A percentile compares a stretch with the other conserved stretches of the same genome.
Conservation (phyloP, 2,888 invertebrate species). For the Cactoblastis cactorum region DNA sequence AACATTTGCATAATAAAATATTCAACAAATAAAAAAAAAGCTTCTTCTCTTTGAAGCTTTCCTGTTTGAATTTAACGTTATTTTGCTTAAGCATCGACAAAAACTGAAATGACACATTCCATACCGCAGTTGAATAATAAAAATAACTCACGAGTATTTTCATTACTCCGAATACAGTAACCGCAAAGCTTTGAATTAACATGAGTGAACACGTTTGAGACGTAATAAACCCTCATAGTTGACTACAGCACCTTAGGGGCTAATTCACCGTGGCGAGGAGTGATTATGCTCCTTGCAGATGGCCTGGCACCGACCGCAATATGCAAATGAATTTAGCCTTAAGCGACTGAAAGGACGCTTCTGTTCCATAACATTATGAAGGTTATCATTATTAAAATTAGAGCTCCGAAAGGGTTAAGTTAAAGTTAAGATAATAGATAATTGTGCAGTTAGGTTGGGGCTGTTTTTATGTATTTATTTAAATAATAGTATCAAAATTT, state of each 20-base stretch:
- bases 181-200: conserved; percentile 72
- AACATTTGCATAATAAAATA: no score
- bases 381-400: conserved; percentile 11
- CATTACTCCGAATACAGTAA: conserved; percentile 23
- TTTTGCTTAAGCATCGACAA: no score
- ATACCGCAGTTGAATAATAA: not conserved
- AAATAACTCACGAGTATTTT: not conserved
- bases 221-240: conserved; percentile 70
- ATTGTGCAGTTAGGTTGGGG: not conserved
- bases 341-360: conserved; percentile 34
- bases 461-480: no score
- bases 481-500: no score
- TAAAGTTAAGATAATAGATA: not conserved
- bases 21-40: no score
- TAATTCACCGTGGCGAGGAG: conserved; percentile 70
- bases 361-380: conserved; percentile 10
- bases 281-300: conserved; percentile 63
- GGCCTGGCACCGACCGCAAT: conserved; percentile 57
- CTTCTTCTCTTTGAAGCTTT: no score
- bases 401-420: not conserved
- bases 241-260: conserved; percentile 73
- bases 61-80: no score
- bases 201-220: conserved; percentile 68
- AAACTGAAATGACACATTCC: no score
- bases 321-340: conserved; percentile 75